Conservation (phyloP, 2,113 vertebrate species). For the Salvelinus sp. region DNA sequence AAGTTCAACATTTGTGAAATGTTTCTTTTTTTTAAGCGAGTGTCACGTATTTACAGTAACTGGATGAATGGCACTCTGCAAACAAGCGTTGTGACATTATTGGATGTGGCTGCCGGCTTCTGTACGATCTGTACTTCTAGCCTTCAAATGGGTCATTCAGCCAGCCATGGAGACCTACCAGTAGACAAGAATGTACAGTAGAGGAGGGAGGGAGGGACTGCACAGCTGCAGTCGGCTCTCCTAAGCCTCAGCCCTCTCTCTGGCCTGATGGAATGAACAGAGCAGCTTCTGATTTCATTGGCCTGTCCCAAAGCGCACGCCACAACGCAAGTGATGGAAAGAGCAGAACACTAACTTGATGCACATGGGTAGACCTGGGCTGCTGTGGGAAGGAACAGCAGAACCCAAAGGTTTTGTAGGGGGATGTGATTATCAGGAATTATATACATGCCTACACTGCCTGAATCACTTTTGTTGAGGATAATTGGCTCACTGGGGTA, state of each 20-base stretch:
- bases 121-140: too few species aligned
- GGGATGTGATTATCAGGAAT: conserved; percentile 17
- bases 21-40: too few species aligned
- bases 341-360: conserved; percentile 16
- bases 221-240: neutral
- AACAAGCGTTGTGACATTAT: too few species aligned
- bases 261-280: conserved; percentile 40
- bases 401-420: conserved; percentile 25
- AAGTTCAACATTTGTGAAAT: too few species aligned
- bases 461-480: too few species aligned
- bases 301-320: conserved; percentile 1
- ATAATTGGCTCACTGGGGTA: too few species aligned
- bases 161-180: too few species aligned
- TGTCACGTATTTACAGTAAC: too few species aligned
- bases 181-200: too few species aligned
- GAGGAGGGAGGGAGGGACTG: neutral
- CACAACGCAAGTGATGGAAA: conserved; percentile 28
- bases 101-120: too few species aligned
- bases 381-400: conserved; percentile 22
- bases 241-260: conserved; percentile 5
- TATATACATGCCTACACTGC: neutral
- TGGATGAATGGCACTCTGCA: too few species aligned
- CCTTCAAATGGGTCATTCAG: too few species aligned
- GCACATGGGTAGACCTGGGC: conserved; percentile 19
- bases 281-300: conserved; percentile 22